Percentiles rank a stretch among this genome's conserved stretches.
Conservation (phyloP, 2,888 invertebrate species). For the Gryllus longicercus region DNA sequence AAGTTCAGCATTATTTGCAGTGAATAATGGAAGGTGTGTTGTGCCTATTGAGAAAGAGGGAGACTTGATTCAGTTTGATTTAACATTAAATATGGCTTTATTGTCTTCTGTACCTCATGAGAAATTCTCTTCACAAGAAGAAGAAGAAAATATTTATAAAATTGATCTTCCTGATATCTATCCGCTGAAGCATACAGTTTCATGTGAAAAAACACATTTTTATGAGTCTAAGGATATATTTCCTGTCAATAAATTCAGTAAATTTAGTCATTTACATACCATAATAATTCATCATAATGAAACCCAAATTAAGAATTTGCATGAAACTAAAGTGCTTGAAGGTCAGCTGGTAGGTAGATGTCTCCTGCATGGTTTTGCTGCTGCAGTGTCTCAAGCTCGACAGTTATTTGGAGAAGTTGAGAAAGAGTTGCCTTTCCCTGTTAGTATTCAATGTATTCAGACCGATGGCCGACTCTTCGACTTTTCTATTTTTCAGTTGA, state of each 20-base stretch:
- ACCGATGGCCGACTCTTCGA: constrained; percentile 74
- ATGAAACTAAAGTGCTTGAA: constrained; percentile 63
- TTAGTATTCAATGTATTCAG: constrained; percentile 78
- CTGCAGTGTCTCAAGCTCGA: constrained; percentile 73
- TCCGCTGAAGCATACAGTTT: constrained; percentile 71
- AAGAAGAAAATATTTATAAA: constrained; percentile 52
- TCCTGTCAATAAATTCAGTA: constrained; percentile 42
- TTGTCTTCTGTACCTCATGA: constrained; percentile 61
- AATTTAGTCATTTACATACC: constrained; percentile 56
- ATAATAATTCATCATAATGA: constrained; percentile 68
- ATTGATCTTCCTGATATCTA: constrained; percentile 65
- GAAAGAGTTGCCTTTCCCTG: constrained; percentile 67
- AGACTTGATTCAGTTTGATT: constrained; percentile 53
- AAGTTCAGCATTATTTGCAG: not conserved
- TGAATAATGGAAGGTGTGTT: constrained; percentile 29
- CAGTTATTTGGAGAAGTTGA: constrained; percentile 66
- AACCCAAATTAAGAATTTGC: constrained; percentile 63
- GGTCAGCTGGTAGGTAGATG: constrained; percentile 67
- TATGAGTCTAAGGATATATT: constrained; percentile 61
- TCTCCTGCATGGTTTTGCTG: constrained; percentile 69
- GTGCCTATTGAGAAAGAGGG: constrained; percentile 38
- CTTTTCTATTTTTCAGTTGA: constrained; percentile 80
- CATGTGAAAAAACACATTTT: constrained; percentile 61
- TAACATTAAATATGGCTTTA: constrained; percentile 64
- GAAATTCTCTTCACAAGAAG: constrained; percentile 49